Conservation (phyloP, 2,888 invertebrate species). For the Sminthurides aquaticus region DNA sequence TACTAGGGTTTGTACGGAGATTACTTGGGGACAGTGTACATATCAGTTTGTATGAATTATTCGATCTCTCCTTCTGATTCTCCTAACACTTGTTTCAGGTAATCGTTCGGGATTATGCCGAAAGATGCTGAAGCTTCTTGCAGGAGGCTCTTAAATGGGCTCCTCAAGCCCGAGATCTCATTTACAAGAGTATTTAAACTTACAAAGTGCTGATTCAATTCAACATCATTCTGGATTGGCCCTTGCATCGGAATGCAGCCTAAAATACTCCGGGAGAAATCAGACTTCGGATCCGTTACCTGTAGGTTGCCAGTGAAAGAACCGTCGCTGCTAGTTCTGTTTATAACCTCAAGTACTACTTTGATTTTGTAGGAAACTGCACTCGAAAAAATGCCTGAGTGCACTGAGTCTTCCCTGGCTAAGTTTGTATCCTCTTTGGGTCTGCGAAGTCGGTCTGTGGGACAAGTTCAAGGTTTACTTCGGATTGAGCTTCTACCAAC, state of each 20-base stretch:
- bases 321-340: too few species aligned
- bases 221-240: constrained; percentile 82
- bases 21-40: too few species aligned
- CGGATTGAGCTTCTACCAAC: constrained; percentile 46
- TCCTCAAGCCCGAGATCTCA: constrained; percentile 92
- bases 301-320: too few species aligned
- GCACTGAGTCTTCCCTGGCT: constrained; percentile 81
- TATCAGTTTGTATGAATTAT: neutral
- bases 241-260: constrained; percentile 77
- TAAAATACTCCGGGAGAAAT: constrained; percentile 70
- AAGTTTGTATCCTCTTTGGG: constrained; percentile 77
- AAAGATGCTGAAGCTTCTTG: constrained; percentile 86
- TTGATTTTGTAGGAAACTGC: constrained; percentile 54
- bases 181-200: constrained; percentile 77
- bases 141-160: constrained; percentile 99
- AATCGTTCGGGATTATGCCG: constrained; percentile 91
- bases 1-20: too few species aligned
- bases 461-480: constrained; percentile 70
- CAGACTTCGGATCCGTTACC: constrained; percentile 54
- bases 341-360: constrained; percentile 4
- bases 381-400: constrained; percentile 68
- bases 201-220: constrained; percentile 64
- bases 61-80: neutral
- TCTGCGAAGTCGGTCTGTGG: constrained; percentile 76
- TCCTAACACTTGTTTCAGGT: constrained; percentile 52